phyloP scores from a whole-genome alignment of 1,140 invertebrate species.

The Tribolium castaneum region DNA sequence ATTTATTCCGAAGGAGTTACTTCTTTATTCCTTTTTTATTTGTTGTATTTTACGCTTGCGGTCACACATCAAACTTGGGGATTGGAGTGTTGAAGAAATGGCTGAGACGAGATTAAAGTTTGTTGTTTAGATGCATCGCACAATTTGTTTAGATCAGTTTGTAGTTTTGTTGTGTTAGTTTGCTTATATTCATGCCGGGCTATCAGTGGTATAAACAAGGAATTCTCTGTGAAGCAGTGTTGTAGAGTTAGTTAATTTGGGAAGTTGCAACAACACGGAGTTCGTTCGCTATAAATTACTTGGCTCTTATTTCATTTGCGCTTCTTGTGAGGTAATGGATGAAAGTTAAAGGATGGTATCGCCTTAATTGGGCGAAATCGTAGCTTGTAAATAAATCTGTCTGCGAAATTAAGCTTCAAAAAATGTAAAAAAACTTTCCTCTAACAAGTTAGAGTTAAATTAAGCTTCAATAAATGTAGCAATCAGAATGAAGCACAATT shows the following conservation, averaged over 20 bases:
- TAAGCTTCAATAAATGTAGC: slow-evolving; percentile 50
- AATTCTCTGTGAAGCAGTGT: neutral
- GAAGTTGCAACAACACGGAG: slow-evolving; percentile 13
- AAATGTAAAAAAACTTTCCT: slow-evolving; percentile 27
- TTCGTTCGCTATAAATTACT: neutral
- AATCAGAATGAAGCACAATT: slow-evolving; percentile 52
- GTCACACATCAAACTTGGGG: too few relatives aligned
- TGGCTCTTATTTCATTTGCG: slow-evolving; percentile 12
- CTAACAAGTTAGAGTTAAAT: slow-evolving; percentile 48
- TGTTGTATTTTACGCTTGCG: too few relatives aligned
- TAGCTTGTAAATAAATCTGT: slow-evolving; percentile 20
- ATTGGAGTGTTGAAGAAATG: too few relatives aligned
- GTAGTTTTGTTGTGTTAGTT: neutral
- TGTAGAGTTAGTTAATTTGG: neutral
- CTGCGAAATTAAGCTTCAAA: slow-evolving; percentile 24
- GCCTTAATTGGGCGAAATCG: slow-evolving; percentile 31
- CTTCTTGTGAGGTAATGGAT: slow-evolving; percentile 15
- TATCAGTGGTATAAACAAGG: neutral
- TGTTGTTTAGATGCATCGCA: neutral
- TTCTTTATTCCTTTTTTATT: too few relatives aligned
- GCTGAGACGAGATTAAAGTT: too few relatives aligned
- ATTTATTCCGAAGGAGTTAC: too few relatives aligned
- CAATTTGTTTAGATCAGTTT: neutral
- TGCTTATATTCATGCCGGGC: neutral
- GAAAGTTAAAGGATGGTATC: slow-evolving; percentile 28